These are phyloP conservation scores for Colistium nudipinnis DNA, from an alignment of 2,113 vertebrate genomes.

Conservation along the genomic window DNA sequence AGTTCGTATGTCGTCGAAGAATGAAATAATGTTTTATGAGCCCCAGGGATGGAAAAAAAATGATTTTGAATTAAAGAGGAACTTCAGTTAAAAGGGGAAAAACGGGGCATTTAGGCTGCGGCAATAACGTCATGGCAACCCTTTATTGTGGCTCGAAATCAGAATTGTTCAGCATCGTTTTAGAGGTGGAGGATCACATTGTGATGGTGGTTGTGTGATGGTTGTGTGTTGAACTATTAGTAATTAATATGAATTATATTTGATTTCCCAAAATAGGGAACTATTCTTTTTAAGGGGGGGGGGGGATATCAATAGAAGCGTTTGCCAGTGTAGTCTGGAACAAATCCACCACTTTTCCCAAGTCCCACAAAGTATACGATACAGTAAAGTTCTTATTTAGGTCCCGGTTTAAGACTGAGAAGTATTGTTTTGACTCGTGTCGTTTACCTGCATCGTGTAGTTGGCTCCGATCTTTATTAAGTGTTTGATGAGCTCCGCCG, in stretches of 20 bases:
- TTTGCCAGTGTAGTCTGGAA: too few relatives aligned
- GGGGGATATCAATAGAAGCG: too few relatives aligned
- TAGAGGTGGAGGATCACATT: too few relatives aligned
- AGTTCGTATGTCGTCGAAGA: background rate
- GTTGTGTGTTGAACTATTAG: too few relatives aligned
- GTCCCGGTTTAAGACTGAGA: background rate
- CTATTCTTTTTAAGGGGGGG: too few relatives aligned
- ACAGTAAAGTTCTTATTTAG: background rate
- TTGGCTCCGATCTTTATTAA: slow-evolving; percentile 94
- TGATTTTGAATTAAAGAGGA: background rate
- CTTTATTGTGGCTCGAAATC: background rate
- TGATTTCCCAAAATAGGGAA: too few relatives aligned
- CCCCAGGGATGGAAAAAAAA: background rate
- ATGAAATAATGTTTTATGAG: slow-evolving; percentile 8
- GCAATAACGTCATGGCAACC: background rate
- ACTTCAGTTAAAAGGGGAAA: background rate
- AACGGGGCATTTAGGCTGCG: background rate
- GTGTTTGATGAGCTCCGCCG: slow-evolving; percentile 95
- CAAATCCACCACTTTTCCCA: too few relatives aligned
- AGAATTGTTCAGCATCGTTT: background rate
- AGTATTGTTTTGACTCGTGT: background rate
- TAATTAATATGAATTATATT: too few relatives aligned
- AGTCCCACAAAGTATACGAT: background rate
- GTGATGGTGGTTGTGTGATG: too few relatives aligned
- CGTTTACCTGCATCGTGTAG: slow-evolving; percentile 94